These are phyloP conservation scores for Coleophora flavipennella DNA, from an alignment of 2,888 invertebrate species.

Conservation along the genomic window DNA sequence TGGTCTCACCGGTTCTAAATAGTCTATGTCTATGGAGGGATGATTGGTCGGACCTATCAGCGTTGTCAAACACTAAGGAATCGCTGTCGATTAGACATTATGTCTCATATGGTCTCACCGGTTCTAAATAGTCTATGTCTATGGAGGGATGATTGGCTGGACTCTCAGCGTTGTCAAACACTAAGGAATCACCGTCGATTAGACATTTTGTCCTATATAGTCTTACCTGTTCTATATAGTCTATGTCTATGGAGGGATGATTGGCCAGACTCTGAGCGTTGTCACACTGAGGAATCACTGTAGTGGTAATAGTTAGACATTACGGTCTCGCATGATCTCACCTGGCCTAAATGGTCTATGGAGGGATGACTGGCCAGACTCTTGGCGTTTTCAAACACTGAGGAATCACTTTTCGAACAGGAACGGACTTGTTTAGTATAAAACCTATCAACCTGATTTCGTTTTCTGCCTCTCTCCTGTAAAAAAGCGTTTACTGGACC, in stretches of 20 bases:
- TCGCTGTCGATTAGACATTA: too few species aligned
- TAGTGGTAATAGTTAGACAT: too few species aligned
- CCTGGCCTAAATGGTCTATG: slow-evolving; percentile 64
- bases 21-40: too few species aligned
- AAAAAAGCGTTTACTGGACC: too few species aligned
- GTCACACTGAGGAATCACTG: slow-evolving; percentile 59
- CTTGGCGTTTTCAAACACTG: slow-evolving; percentile 55
- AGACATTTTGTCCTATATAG: too few species aligned
- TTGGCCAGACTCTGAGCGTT: slow-evolving; percentile 51
- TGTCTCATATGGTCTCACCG: slow-evolving; percentile 42
- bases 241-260: too few species aligned
- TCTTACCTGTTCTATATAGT: slow-evolving; percentile 59
- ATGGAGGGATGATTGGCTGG: slow-evolving; percentile 62
- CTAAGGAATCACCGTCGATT: slow-evolving; percentile 62
- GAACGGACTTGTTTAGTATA: too few species aligned
- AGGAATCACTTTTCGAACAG: slow-evolving; percentile 63
- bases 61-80: slow-evolving; percentile 55
- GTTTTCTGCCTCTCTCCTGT: too few species aligned
- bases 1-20: slow-evolving; percentile 54
- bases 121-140: slow-evolving; percentile 62
- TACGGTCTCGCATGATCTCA: slow-evolving; percentile 24
- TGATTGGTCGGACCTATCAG: too few species aligned
- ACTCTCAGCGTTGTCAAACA: slow-evolving; percentile 56
- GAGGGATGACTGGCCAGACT: slow-evolving; percentile 62
- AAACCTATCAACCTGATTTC: too few species aligned